Conservation (phyloP, 2,888 invertebrate genomes). For the Drepanosiphum platanoidis region DNA sequence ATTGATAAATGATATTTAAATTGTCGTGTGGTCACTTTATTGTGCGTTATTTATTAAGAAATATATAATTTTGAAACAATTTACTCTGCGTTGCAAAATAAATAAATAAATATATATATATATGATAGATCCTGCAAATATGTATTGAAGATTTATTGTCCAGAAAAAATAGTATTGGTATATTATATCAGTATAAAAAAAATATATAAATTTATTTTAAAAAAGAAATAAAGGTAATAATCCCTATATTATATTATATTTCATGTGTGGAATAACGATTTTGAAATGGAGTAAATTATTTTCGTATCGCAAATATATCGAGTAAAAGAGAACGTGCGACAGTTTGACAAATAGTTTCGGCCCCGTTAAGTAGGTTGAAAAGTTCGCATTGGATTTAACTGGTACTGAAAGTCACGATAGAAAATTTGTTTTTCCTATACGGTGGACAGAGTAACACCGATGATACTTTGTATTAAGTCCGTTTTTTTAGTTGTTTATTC, state of each 20-base stretch:
- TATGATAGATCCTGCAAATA: background rate
- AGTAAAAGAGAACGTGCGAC: constrained; percentile 19
- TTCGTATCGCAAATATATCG: constrained; percentile 7
- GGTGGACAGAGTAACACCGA: background rate
- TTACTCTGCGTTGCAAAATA: background rate
- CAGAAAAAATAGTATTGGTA: background rate
- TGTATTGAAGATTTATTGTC: background rate
- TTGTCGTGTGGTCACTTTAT: too few relatives aligned
- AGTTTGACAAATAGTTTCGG: constrained; percentile 49
- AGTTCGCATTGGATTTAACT: constrained; percentile 31
- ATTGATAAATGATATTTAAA: too few relatives aligned
- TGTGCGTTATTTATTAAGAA: too few relatives aligned
- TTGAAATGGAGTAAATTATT: constrained; percentile 33
- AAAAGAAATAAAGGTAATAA: background rate
- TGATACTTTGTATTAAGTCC: constrained; percentile 23
- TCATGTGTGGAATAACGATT: constrained; percentile 2
- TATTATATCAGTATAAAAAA: background rate
- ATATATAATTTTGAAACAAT: background rate
- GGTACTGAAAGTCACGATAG: constrained; percentile 6
- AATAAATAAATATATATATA: background rate
- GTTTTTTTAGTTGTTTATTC: constrained; percentile 41
- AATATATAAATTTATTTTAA: background rate
- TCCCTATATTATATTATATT: background rate
- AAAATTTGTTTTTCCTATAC: constrained; percentile 53
- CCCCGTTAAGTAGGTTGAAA: constrained; percentile 49